Conservation (phyloP, 2,888 invertebrate species). For the Seira sanloemensis region DNA sequence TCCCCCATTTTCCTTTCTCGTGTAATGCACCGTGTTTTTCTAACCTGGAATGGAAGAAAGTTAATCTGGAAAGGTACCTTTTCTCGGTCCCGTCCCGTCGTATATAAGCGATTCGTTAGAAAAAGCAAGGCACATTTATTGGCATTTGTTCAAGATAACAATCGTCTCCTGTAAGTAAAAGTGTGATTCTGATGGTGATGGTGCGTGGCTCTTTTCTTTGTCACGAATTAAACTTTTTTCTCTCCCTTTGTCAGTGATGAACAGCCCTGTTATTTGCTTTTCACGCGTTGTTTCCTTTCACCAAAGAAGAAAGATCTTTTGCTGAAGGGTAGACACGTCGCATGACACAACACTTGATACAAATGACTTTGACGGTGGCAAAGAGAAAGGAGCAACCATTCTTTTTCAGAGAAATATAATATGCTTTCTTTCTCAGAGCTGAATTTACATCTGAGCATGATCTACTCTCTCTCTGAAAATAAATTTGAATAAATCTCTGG, state of each 20-base stretch:
- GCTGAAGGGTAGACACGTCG: not conserved
- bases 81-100: not conserved
- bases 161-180: not conserved
- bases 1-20: slow-evolving; percentile 23
- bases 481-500: not conserved
- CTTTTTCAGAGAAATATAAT: not conserved
- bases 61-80: not conserved
- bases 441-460: not conserved
- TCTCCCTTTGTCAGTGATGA: slow-evolving; percentile 60
- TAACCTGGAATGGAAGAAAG: not conserved
- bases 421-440: not conserved
- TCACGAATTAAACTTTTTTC: slow-evolving; percentile 38
- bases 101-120: slow-evolving; percentile 20
- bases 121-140: not conserved
- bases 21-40: not conserved
- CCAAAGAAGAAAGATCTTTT: not conserved
- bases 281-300: slow-evolving; percentile 15
- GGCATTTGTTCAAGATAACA: not conserved
- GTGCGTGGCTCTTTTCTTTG: not conserved
- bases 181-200: slow-evolving; percentile 9
- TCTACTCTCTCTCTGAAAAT: not conserved
- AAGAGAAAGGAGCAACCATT: not conserved
- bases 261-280: slow-evolving; percentile 34
- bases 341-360: not conserved
- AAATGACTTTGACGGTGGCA: not conserved